Evolutionary conservation across 2,888 invertebrate species (phyloP).

Genomic region (Drosophila hawaiiensis): DNA sequence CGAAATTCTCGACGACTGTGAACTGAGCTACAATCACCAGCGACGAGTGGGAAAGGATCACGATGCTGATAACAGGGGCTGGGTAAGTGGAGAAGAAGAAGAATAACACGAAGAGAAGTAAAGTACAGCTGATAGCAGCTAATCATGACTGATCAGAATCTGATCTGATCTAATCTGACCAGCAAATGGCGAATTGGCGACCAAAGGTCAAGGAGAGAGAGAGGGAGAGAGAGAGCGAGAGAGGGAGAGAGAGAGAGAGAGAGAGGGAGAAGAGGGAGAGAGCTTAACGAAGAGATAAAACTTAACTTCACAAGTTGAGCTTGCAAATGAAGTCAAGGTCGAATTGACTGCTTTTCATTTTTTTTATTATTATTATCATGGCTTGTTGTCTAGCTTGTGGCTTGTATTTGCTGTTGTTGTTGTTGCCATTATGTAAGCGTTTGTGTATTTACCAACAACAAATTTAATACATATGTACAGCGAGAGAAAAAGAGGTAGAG

Average conservation of each 20-base stretch:
- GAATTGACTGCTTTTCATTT: conserved; percentile 37
- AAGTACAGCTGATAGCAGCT: not conserved
- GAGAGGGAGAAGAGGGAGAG: conserved; percentile 8
- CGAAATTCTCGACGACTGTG: conserved; percentile 47
- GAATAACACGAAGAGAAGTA: not conserved
- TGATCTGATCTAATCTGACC: not conserved
- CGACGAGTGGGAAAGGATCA: conserved; percentile 39
- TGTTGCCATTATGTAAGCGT: not conserved
- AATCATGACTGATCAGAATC: not conserved
- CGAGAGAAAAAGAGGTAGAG: not conserved
- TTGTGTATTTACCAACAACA: conserved; percentile 1
- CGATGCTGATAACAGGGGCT: conserved; percentile 26
- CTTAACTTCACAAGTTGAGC: conserved; percentile 8
- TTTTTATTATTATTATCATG: not conserved
- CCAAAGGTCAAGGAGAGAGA: conserved; percentile 16
- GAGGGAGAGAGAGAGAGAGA: conserved; percentile 13
- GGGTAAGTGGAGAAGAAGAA: conserved; percentile 45
- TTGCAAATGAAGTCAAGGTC: conserved; percentile 72
- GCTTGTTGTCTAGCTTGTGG: conserved; percentile 25
- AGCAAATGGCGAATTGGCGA: conserved; percentile 19
- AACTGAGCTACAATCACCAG: conserved; percentile 52
- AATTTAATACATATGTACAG: conserved; percentile 8
- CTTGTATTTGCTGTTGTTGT: not conserved
- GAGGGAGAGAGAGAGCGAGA: conserved; percentile 17
- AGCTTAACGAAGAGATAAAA: conserved; percentile 13